A percentile compares a stretch with the other conserved stretches of the same genome.
These are phyloP conservation scores for Pandemis cinnamomeana DNA, from an alignment of 2,888 invertebrate species.

Conservation along the genomic window DNA sequence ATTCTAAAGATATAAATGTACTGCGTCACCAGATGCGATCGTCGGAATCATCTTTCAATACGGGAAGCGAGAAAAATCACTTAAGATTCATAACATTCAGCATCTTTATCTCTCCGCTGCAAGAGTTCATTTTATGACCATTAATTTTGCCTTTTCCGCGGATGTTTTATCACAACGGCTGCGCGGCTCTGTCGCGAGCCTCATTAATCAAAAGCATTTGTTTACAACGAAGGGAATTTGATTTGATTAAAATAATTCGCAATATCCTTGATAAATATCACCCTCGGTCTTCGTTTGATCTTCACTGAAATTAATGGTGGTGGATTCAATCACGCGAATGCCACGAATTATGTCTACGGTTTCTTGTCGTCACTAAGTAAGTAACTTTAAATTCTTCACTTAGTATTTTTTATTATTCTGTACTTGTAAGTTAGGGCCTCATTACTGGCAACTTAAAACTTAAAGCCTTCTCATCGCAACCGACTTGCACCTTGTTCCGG, in stretches of 20 bases:
- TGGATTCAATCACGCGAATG: conserved; percentile 83
- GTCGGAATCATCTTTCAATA: conserved; percentile 76
- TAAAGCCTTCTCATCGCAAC: too few species aligned
- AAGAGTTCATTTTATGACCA: conserved; percentile 85
- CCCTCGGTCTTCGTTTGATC: conserved; percentile 84
- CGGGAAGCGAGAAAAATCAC: conserved; percentile 78
- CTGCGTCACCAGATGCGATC: conserved; percentile 79
- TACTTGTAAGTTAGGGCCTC: neutral
- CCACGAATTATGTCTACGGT: conserved; percentile 40
- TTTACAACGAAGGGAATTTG: conserved; percentile 85
- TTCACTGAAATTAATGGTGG: conserved; percentile 82
- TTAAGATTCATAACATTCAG: conserved; percentile 81
- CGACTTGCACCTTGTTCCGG: neutral
- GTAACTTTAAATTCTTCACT: conserved; percentile 47
- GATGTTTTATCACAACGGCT: conserved; percentile 83
- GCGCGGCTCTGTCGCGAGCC: conserved; percentile 83
- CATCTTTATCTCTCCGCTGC: conserved; percentile 82
- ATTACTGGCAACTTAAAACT: neutral
- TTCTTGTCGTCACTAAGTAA: conserved; percentile 51
- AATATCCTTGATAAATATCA: conserved; percentile 85
- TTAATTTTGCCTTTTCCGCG: conserved; percentile 83
- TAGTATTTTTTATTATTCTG: neutral
- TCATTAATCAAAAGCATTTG: conserved; percentile 85
- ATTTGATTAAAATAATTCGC: conserved; percentile 85
- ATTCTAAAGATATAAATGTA: conserved; percentile 74